Conservation (phyloP, 2,113 vertebrate species). For the Charadrius vociferus region DNA sequence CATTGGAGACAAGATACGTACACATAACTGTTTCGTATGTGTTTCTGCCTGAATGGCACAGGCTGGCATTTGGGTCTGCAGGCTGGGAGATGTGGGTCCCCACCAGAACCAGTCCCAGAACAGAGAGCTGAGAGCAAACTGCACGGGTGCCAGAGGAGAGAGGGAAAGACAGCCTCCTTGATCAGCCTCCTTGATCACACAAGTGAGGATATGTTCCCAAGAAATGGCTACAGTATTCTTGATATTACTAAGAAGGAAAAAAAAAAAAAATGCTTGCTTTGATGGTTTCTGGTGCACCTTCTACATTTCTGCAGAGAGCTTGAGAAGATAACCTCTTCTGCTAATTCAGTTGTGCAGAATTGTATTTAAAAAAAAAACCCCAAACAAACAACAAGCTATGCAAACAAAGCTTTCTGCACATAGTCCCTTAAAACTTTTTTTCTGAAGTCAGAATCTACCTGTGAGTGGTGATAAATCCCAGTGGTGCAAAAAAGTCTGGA, state of each 20-base stretch:
- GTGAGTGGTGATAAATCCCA: not conserved
- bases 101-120: not conserved
- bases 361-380: not conserved
- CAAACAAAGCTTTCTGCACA: not conserved
- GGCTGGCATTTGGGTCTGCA: not conserved
- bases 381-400: no score
- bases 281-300: not conserved
- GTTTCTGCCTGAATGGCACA: not conserved
- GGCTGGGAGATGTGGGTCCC: not conserved
- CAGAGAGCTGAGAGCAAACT: not conserved
- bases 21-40: not conserved
- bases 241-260: not conserved
- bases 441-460: not conserved
- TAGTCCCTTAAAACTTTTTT: not conserved
- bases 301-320: not conserved
- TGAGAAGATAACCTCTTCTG: not conserved
- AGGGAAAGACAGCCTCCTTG: not conserved
- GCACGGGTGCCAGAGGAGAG: rapidly evolving
- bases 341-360: not conserved
- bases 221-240: not conserved
- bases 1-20: not conserved
- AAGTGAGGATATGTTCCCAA: not conserved
- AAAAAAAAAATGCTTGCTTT: not conserved
- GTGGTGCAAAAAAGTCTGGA: not conserved
- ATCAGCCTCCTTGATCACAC: not conserved